Evolutionary conservation across 2,797 vertebrate species (phyloP).

Genomic region (Caiman crocodilus): DNA sequence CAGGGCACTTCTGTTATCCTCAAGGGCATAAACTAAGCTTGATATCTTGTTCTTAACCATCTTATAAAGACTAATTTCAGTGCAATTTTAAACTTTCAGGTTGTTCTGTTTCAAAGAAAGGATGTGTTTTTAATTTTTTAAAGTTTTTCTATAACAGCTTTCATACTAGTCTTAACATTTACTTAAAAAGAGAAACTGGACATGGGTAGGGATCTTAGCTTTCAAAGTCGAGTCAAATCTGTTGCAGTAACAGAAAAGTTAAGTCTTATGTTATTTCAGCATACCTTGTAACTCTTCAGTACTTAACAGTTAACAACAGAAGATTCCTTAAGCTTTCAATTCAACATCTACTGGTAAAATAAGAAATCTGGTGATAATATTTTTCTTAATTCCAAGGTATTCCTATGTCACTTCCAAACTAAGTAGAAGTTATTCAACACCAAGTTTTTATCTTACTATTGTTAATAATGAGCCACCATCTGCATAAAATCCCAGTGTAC

Average conservation of each 20-base stretch:
- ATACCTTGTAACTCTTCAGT: neutral
- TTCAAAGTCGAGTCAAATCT: neutral
- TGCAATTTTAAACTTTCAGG: conserved; percentile 5
- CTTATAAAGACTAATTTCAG: neutral
- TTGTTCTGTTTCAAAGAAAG: neutral
- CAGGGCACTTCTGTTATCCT: conserved; percentile 19
- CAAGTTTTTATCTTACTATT: neutral
- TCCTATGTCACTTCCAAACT: conserved; percentile 11
- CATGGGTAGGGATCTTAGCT: neutral
- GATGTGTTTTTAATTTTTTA: neutral
- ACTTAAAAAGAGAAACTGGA: neutral
- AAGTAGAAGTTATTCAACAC: conserved; percentile 7
- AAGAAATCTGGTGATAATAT: neutral
- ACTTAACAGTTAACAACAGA: conserved; percentile 17
- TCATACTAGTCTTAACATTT: neutral
- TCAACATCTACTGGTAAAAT: conserved; percentile 36
- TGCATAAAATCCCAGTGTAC: conserved; percentile 16
- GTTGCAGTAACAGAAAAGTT: neutral
- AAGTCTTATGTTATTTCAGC: neutral
- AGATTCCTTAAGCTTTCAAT: conserved; percentile 35
- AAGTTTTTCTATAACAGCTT: neutral
- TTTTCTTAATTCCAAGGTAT: neutral
- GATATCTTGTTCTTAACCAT: neutral
- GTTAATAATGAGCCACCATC: conserved; percentile 23
- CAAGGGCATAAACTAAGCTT: conserved; percentile 27